Conservation (phyloP, 37 sponge, comb jelly and placozoan species). For the Ephydatia muelleri region DNA sequence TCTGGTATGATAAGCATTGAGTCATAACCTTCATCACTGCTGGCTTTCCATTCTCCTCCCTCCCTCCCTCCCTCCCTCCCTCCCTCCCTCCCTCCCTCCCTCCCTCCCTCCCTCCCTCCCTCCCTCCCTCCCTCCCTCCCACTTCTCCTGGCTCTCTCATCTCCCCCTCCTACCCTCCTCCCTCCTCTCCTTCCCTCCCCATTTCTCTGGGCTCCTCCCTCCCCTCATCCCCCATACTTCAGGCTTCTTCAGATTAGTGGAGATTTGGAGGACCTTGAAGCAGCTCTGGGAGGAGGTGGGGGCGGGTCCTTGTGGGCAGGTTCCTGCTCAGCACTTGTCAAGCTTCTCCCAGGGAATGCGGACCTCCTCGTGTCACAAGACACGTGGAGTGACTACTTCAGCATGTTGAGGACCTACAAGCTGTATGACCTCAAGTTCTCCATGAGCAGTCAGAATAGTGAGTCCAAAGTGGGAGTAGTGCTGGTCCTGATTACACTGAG, state of each 20-base stretch:
- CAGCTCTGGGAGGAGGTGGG: slow-evolving; percentile 53
- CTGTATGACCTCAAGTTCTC: slow-evolving; percentile 68
- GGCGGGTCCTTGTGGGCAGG: slow-evolving; percentile 54
- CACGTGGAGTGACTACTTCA: slow-evolving; percentile 84
- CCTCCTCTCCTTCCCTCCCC: neutral
- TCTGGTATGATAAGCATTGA: slow-evolving; percentile 18
- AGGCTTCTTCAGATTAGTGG: slow-evolving; percentile 72
- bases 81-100: neutral
- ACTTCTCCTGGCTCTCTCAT: too few relatives aligned
- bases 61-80: neutral
- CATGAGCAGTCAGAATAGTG: neutral
- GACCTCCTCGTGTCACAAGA: slow-evolving; percentile 90
- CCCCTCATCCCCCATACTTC: neutral
- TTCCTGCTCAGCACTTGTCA: slow-evolving; percentile 93
- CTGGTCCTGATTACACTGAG: too few relatives aligned
- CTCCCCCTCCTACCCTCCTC: neutral
- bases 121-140: neutral
- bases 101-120: neutral
- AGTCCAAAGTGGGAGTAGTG: neutral
- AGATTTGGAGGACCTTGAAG: slow-evolving; percentile 86
- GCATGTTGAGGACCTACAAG: slow-evolving; percentile 88
- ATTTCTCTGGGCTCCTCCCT: neutral
- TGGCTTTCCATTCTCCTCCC: neutral
- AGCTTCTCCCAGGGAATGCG: slow-evolving; percentile 61
- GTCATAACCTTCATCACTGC: neutral